phyloP scores from a whole-genome alignment of 2,113 vertebrate species.

The Catharus fuscescens region DNA sequence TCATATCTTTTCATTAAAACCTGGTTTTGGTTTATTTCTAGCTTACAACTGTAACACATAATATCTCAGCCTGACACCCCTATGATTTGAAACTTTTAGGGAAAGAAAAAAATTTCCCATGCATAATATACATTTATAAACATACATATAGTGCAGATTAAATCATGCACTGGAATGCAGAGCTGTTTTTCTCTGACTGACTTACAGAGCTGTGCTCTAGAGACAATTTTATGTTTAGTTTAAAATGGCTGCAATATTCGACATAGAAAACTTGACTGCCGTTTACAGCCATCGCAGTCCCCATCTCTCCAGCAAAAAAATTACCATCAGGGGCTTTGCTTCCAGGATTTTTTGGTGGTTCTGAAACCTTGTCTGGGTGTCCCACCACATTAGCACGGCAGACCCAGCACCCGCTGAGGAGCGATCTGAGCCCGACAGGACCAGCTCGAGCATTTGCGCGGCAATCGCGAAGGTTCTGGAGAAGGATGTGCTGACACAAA shows the following conservation, averaged over 20 bases:
- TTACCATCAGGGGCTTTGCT: not conserved
- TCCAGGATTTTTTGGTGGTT: not conserved
- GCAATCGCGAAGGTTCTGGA: not conserved
- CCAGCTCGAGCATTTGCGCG: not conserved
- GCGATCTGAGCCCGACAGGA: not conserved
- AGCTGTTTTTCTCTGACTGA: not conserved
- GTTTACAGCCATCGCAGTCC: not conserved
- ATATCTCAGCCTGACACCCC: conserved; percentile 23
- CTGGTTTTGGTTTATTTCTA: not conserved
- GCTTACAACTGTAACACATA: not conserved
- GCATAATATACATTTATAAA: conserved; percentile 1
- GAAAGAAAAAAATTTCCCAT: not conserved
- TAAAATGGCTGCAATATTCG: not conserved
- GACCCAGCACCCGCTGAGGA: not conserved
- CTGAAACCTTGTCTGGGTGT: not conserved
- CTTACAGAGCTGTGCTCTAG: not conserved
- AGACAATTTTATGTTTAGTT: not conserved
- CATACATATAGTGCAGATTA: not conserved
- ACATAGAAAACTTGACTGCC: rapidly evolving
- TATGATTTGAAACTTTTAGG: conserved; percentile 9
- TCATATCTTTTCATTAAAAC: conserved; percentile 19
- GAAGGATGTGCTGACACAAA: conserved; percentile 29
- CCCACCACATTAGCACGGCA: not conserved
- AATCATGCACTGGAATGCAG: not conserved
- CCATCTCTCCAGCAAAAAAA: not conserved